Percentiles rank a stretch among this genome's conserved stretches.
Conservation (phyloP, 1,140 invertebrate species). For the Formica exsecta region DNA sequence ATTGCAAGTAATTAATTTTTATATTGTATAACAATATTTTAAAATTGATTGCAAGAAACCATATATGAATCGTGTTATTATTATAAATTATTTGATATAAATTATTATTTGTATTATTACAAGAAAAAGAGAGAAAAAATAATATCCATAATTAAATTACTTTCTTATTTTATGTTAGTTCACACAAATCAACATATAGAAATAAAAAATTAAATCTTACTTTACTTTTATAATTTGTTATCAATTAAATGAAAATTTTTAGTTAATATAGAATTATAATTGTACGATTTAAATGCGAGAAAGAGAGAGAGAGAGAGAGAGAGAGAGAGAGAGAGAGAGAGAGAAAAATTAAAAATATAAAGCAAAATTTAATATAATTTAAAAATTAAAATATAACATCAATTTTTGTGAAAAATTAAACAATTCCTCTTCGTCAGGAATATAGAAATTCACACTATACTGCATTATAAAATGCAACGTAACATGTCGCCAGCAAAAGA, state of each 20-base stretch:
- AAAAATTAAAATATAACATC: background rate
- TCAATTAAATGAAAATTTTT: background rate
- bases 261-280: background rate
- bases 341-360: background rate
- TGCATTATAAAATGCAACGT: background rate
- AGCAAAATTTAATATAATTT: background rate
- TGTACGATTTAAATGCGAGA: background rate
- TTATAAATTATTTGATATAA: slow-evolving; percentile 18
- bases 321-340: too few species aligned
- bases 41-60: background rate
- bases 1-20: background rate
- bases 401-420: background rate
- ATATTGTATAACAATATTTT: background rate
- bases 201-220: background rate
- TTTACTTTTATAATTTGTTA: slow-evolving; percentile 6
- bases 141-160: background rate
- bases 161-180: slow-evolving; percentile 4
- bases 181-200: background rate
- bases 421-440: background rate
- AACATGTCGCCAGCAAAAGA: background rate
- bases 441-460: background rate
- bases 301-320: background rate
- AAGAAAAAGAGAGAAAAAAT: background rate
- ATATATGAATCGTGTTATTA: background rate
- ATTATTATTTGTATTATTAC: slow-evolving; percentile 1